phyloP scores from a whole-genome alignment of 2,888 invertebrate species.

The Drepana falcataria region DNA sequence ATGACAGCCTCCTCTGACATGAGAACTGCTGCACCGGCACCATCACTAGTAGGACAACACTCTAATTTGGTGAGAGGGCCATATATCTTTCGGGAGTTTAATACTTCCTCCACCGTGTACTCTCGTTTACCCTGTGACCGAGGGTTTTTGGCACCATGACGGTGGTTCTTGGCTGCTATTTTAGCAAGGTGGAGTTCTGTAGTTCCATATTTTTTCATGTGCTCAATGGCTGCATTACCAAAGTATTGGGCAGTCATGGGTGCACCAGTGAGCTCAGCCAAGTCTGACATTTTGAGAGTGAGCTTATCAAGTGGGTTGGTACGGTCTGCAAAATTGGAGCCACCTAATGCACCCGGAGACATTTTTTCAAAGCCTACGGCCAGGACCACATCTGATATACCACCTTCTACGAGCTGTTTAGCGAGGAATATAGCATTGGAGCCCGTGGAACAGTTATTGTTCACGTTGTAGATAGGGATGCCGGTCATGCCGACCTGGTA shows the following conservation, averaged over 20 bases:
- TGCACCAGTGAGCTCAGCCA: constrained; percentile 87
- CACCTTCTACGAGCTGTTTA: constrained; percentile 95
- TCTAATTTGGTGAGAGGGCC: constrained; percentile 97
- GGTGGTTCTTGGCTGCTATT: constrained; percentile 98
- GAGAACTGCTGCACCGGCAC: constrained; percentile 95
- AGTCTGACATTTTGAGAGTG: constrained; percentile 89
- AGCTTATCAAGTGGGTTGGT: constrained; percentile 95
- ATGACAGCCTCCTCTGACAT: constrained; percentile 95
- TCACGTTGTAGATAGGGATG: constrained; percentile 98
- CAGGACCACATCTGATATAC: constrained; percentile 90
- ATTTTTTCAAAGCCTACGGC: constrained; percentile 99
- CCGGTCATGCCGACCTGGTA: constrained; percentile 97
- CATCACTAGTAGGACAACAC: constrained; percentile 99
- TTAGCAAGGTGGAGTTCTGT: constrained; percentile 96
- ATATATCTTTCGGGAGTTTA: constrained; percentile 91
- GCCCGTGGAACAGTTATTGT: constrained; percentile 99
- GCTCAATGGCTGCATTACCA: constrained; percentile 96
- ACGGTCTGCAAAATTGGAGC: constrained; percentile 87
- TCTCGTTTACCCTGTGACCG: constrained; percentile 96
- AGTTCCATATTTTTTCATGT: constrained; percentile 97
- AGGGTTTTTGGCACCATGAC: constrained; percentile 97
- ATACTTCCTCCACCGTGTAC: constrained; percentile 93
- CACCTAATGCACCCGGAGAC: constrained; percentile 92
- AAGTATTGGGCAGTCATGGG: constrained; percentile 97
- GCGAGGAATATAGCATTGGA: constrained; percentile 94